Conservation (phyloP, 1,140 invertebrate genomes). For the Arion vulgaris region DNA sequence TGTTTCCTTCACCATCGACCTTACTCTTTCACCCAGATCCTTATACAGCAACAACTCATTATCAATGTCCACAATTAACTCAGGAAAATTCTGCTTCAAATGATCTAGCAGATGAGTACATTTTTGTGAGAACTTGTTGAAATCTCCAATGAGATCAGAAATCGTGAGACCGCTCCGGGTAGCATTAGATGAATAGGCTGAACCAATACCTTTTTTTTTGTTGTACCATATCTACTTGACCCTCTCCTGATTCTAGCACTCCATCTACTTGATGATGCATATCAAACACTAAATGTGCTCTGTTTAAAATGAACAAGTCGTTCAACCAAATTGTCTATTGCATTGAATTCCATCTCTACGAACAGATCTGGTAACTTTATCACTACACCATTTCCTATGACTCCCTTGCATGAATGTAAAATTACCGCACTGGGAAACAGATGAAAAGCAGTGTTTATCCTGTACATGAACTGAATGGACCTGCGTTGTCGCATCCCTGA, state of each 20-base stretch:
- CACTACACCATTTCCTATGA: conserved; percentile 97
- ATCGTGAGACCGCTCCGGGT: no score
- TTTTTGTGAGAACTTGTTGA: no score
- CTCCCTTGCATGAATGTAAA: conserved; percentile 88
- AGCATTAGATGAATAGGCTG: no score
- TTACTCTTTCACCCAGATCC: no score
- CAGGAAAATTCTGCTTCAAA: no score
- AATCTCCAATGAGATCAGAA: no score
- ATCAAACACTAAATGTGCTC: conserved; percentile 87
- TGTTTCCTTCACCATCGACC: no score
- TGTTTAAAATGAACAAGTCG: conserved; percentile 92
- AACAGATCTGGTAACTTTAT: conserved; percentile 97
- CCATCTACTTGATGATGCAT: no score
- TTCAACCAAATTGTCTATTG: conserved; percentile 84
- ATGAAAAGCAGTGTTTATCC: conserved; percentile 95
- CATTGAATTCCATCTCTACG: conserved; percentile 92
- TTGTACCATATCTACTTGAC: conserved; percentile 91
- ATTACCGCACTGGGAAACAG: conserved; percentile 97
- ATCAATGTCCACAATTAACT: no score
- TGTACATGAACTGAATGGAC: conserved; percentile 98
- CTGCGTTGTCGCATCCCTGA: conserved; percentile 99
- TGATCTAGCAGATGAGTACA: no score
- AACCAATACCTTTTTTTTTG: conserved; percentile 96
- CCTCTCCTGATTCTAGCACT: conserved; percentile 89
- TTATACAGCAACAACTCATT: no score